Conservation (phyloP, 1,140 invertebrate species). For the Ceratina australensis region DNA sequence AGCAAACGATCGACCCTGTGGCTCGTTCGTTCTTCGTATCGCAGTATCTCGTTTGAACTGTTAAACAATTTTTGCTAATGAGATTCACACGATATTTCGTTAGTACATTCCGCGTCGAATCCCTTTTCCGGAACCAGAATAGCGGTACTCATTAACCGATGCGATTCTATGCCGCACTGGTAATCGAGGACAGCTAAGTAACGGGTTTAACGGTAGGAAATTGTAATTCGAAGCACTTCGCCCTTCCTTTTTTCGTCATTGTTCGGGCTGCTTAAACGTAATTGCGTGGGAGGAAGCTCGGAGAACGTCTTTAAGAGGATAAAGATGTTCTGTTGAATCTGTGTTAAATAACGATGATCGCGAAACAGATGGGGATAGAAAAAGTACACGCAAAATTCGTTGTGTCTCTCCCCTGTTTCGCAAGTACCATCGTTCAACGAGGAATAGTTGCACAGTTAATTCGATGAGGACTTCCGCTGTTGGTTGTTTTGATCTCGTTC, state of each 20-base stretch:
- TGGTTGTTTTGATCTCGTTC: constrained; percentile 12
- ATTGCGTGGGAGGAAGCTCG: constrained; percentile 23
- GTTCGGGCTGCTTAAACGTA: constrained; percentile 35
- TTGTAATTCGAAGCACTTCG: constrained; percentile 29
- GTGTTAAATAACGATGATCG: constrained; percentile 11
- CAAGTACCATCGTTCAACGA: constrained; percentile 16
- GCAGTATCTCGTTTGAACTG: not conserved
- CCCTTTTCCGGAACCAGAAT: not conserved
- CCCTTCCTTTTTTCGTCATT: not conserved
- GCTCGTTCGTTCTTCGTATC: not conserved
- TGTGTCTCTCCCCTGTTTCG: not conserved
- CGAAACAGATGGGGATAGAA: not conserved
- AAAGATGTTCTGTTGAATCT: constrained; percentile 6
- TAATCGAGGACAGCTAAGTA: constrained; percentile 50
- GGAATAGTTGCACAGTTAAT: constrained; percentile 17
- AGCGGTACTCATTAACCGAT: not conserved
- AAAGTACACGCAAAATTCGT: not conserved
- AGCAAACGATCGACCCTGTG: constrained; percentile 33
- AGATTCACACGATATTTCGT: not conserved
- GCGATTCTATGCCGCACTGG: not conserved
- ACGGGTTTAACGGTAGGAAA: constrained; percentile 45
- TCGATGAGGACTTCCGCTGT: constrained; percentile 13
- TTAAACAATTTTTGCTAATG: not conserved
- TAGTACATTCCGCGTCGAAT: not conserved
- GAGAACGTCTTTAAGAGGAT: constrained; percentile 27